Evolutionary conservation across 2,888 invertebrate species (phyloP), one percentile per base, ranked within the genome.

Genomic region (Drosophila macrothrix): DNA sequence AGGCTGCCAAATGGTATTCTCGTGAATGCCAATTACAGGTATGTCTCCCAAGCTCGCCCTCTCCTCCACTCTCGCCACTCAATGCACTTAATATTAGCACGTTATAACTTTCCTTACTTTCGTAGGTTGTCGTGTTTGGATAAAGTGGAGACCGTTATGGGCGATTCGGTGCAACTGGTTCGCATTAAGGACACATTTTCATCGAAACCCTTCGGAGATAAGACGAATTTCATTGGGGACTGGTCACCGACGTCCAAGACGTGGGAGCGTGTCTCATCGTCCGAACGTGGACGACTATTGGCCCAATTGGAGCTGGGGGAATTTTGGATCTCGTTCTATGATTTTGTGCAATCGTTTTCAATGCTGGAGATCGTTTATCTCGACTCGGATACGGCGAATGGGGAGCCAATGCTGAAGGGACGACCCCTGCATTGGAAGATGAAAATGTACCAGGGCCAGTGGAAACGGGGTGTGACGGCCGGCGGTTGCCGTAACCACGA

Each of bases 401-500:
- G 97, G 81, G 98, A 98, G 91, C 95, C 96, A 0, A 96, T 96
- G 25, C 94, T 98, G 46, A 95, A 96, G 78, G 95, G 95, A 80
- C 96, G 97, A 78, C 96, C 95, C 81, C 92, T 93, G 25, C 96
- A 96, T 53, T 98, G 98, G 98, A 96, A 97, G 92, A 96, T 97
- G 95, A 95, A 96, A 88, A 95, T 97, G 91, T 97, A 96, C 91
- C 97, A 97, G 91, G 97, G 97, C 0, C 95, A 96, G 35, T 98
- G 98, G 98, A 96, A 96, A 88, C 94, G 95, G 69, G 98, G 98
- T 0, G 97, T 98, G 1, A 96, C 97, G 0, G 97, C 98, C 0
- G 98, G 98, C 4, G 98, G 98, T 41, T 98, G 98, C 92, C 94
- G 97, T 82, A 98, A 98, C 93, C 96, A 97, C 92, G 96, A 98